Conservation (phyloP, 2,888 invertebrate genomes). For the Zygothrica quintamaculata region DNA sequence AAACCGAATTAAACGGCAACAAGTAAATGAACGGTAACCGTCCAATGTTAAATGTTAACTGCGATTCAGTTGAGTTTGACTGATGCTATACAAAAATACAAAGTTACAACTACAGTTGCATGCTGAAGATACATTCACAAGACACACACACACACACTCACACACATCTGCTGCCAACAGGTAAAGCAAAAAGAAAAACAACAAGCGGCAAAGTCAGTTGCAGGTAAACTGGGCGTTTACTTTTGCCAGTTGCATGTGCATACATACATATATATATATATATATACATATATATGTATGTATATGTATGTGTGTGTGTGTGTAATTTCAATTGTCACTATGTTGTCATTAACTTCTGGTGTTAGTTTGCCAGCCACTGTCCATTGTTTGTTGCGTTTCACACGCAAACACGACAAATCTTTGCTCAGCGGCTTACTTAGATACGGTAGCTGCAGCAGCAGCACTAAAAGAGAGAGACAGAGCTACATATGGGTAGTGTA, state of each 20-base stretch:
- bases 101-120: conserved; percentile 31
- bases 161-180: conserved; percentile 63
- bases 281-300: conserved; percentile 9
- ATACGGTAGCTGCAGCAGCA: conserved; percentile 54
- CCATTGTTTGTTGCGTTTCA: conserved; percentile 73
- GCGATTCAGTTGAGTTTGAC: conserved; percentile 63
- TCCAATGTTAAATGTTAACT: conserved; percentile 29
- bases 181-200: conserved; percentile 68
- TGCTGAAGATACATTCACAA: conserved; percentile 30
- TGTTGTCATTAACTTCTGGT: conserved; percentile 81
- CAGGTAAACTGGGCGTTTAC: conserved; percentile 73
- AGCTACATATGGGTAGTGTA: too few species aligned
- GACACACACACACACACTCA: conserved; percentile 11
- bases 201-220: conserved; percentile 29
- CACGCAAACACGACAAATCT: conserved; percentile 68
- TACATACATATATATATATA: conserved; percentile 4
- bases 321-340: conserved; percentile 80
- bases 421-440: conserved; percentile 44
- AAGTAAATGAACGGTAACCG: conserved; percentile 30
- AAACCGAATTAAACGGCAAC: conserved; percentile 11
- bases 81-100: conserved; percentile 48
- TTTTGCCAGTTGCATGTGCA: conserved; percentile 49
- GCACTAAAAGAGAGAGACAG: too few species aligned
- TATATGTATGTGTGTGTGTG: conserved; percentile 35
- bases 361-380: conserved; percentile 60